phyloP scores from a whole-genome alignment of 23 tunicate genomes.

The Styela plicata region DNA sequence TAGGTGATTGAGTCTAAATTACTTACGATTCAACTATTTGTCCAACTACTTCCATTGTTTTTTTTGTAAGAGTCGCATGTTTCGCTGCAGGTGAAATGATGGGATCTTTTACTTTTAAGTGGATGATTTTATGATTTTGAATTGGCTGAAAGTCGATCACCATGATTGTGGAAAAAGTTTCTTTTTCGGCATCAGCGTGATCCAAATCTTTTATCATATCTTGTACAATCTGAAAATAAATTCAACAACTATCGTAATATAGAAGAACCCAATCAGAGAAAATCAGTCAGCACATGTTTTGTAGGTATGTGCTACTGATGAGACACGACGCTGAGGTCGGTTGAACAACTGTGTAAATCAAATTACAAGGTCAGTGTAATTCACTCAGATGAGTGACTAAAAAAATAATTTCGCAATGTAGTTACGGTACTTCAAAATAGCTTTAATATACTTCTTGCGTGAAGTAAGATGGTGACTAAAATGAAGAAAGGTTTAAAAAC shows the following conservation, averaged over 20 bases:
- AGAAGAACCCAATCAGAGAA: background rate
- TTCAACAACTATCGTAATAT: background rate
- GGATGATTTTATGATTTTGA: background rate
- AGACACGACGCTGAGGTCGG: no score
- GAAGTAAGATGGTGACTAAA: no score
- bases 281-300: background rate
- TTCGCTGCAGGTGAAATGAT: background rate
- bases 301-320: no score
- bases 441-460: no score
- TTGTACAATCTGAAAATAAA: background rate
- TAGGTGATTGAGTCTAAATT: no score
- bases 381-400: no score
- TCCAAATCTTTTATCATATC: background rate
- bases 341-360: no score
- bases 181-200: background rate
- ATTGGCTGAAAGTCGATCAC: background rate
- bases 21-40: slow-evolving; percentile 50
- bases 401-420: no score
- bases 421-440: no score
- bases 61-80: slow-evolving; percentile 4
- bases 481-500: no score
- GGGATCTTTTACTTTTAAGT: slow-evolving; percentile 24
- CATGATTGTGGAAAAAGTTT: background rate
- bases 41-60: slow-evolving; percentile 14
- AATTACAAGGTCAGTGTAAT: no score